Conservation (phyloP, 2,113 vertebrate genomes). For the Colinus virginianus region DNA sequence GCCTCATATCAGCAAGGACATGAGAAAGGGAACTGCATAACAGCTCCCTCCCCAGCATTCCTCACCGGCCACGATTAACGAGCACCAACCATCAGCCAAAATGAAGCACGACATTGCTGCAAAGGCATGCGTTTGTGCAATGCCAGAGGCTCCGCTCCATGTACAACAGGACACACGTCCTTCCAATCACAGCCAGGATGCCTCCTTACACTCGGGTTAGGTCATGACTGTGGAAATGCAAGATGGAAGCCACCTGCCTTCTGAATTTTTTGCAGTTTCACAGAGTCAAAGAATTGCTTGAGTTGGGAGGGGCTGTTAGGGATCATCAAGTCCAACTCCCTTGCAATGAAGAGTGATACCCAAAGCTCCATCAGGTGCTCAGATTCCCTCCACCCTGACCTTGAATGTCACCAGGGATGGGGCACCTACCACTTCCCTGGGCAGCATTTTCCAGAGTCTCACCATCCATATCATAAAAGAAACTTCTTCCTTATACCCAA, state of each 20-base stretch:
- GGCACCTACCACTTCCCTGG: no score
- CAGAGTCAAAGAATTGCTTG: no score
- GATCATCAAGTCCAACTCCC: no score
- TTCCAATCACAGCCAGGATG: rapidly evolving
- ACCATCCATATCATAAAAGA: no score
- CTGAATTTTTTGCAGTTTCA: background rate
- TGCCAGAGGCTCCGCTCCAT: background rate
- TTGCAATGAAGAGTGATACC: no score
- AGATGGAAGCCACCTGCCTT: background rate
- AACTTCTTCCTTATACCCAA: no score
- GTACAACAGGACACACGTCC: background rate
- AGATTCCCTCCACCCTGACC: no score
- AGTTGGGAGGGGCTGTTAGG: no score
- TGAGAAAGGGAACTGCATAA: conserved; percentile 34
- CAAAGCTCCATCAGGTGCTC: no score
- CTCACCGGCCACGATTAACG: conserved; percentile 66
- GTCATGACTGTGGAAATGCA: rapidly evolving
- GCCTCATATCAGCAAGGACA: conserved; percentile 62
- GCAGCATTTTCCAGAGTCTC: no score
- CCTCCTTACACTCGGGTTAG: rapidly evolving
- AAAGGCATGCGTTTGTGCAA: background rate
- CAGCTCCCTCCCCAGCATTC: conserved; percentile 68
- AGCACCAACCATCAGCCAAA: background rate
- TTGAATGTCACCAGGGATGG: no score
- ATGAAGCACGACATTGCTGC: background rate